These are phyloP conservation scores for Arothron firmamentum DNA, from an alignment of 2,113 vertebrate species.

Conservation along the genomic window DNA sequence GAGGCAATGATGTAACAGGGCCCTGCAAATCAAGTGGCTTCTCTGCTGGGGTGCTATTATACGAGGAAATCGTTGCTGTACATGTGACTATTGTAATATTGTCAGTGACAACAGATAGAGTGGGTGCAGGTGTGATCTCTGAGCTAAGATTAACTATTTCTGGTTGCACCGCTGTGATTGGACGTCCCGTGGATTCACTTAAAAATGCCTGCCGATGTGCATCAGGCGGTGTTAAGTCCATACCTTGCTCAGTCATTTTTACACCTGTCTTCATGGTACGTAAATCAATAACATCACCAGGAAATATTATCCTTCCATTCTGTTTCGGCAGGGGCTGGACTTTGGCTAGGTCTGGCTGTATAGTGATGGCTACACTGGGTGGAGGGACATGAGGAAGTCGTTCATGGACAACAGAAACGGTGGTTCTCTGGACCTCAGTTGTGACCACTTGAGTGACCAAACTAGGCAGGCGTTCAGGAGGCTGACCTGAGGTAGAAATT, in stretches of 20 bases:
- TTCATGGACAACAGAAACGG: conserved; percentile 78
- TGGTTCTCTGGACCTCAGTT: conserved; percentile 78
- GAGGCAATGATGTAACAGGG: conserved; percentile 73
- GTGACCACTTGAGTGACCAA: conserved; percentile 78
- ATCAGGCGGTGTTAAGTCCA: conserved; percentile 80
- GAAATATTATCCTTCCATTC: conserved; percentile 78
- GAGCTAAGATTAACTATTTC: conserved; percentile 90
- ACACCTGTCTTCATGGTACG: conserved; percentile 83
- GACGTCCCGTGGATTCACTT: conserved; percentile 75
- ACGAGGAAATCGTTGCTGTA: conserved; percentile 77
- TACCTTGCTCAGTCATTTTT: conserved; percentile 79
- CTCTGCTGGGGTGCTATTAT: conserved; percentile 74
- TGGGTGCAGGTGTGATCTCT: conserved; percentile 72
- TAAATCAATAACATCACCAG: conserved; percentile 87
- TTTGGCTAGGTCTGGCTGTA: conserved; percentile 72
- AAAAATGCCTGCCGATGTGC: conserved; percentile 74
- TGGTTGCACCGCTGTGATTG: conserved; percentile 86
- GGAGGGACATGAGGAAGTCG: conserved; percentile 70
- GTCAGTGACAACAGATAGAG: conserved; percentile 77
- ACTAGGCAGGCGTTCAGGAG: conserved; percentile 66
- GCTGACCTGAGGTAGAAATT: conserved; percentile 73
- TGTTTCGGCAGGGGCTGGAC: conserved; percentile 76
- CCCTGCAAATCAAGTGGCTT: conserved; percentile 81
- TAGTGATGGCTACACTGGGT: conserved; percentile 66
- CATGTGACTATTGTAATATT: conserved; percentile 81